Base-by-base conservation (phyloP, 2,888 invertebrate genomes). In the Drosophila cognata region DNA sequence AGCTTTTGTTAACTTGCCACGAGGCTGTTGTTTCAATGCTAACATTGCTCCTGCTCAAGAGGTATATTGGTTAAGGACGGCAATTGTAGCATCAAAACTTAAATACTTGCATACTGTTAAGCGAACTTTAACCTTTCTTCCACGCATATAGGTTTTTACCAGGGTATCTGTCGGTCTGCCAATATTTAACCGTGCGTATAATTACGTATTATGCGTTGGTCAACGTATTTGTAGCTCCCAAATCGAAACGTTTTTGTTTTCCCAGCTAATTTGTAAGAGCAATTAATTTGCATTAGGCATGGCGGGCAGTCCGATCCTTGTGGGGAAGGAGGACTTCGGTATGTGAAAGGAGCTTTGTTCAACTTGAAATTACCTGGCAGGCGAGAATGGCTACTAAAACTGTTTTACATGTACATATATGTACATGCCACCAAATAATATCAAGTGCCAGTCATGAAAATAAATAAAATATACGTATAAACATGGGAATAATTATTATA, bases 211-310 rank as follows among this genome's bases (percentile, higher is more conserved):
- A 16, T 28, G 10, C 18, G 33, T 13, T 66, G 59, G 55, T 56
- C 71, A 60, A 52, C 29, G 38, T n/a, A 43, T 64, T 61, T 53
- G 36, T 46, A 46, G 13, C 28, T n/a, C 43, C 61, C 60, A 57
- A 68, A 77, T 74, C 84, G 78, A 84, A 76, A 71, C 59, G 76
- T 58, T 71, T 69, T 74, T 67, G 69, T 83, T 75, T 73, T 68
- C 35, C 48, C 67, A 43, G 65, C 85, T 89, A 89, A 89, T 89
- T 89, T 89, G 81, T 74, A 75, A 75, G 68, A 72, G 68, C 86
- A 88, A 84, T 89, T 89, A 86, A 88, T 86, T 89, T 82, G 69
- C 67, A 82, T 82, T 80, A 80, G 79, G 53, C 68, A 74, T 57
- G 69, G 77, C 7, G 28, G 57, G 41, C 21, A 46, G 21, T 31